Conservation (phyloP, 1,140 invertebrate species). For the Drosophila virilis region DNA sequence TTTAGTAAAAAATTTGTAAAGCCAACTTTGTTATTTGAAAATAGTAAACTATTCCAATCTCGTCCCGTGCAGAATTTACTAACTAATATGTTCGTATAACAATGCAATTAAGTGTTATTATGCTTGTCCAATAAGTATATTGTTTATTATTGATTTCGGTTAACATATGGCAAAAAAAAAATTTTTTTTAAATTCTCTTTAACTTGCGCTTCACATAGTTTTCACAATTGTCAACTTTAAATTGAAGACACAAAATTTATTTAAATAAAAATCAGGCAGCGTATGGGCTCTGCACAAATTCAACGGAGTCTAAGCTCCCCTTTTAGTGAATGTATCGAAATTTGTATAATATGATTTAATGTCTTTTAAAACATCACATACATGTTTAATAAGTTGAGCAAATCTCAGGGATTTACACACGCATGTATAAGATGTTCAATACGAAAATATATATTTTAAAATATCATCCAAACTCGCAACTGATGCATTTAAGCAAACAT, state of each 20-base stretch:
- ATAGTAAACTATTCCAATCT: too few species aligned
- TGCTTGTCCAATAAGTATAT: slow-evolving; percentile 3
- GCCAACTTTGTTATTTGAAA: slow-evolving; percentile 15
- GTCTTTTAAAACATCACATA: neutral
- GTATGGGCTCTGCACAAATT: neutral
- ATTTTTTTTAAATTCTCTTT: neutral
- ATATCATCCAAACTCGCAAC: slow-evolving; percentile 3
- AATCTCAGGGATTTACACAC: neutral
- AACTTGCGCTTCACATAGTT: neutral
- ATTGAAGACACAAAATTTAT: neutral
- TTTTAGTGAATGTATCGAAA: too few species aligned
- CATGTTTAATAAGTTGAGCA: neutral
- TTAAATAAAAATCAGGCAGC: neutral
- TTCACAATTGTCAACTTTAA: neutral
- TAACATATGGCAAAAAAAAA: neutral
- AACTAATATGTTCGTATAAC: too few species aligned
- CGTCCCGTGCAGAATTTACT: too few species aligned
- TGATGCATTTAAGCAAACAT: neutral
- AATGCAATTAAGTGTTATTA: too few species aligned
- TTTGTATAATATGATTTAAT: neutral
- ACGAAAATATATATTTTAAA: neutral
- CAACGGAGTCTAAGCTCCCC: neutral
- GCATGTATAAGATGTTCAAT: neutral
- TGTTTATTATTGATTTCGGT: neutral
- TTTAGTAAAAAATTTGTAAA: slow-evolving; percentile 1